A percentile compares a stretch with the other conserved stretches of the same genome.
Evolutionary conservation across 1,140 invertebrate genomes (phyloP).

Genomic region (Halotydeus destructor): DNA sequence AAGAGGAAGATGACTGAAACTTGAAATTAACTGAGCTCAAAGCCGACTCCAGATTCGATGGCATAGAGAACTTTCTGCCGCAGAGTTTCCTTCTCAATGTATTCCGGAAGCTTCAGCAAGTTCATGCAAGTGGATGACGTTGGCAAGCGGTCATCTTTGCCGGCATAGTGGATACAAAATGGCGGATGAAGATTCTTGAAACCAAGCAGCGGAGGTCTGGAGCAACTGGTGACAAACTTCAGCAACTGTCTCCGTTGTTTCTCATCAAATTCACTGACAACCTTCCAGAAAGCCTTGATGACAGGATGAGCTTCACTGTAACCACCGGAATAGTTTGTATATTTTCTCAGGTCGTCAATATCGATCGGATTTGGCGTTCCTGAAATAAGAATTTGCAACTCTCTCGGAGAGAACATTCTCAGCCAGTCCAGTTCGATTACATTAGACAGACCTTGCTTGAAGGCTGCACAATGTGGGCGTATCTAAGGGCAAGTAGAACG

Average conservation of each 20-base stretch:
- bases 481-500: slow-evolving; percentile 29
- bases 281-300: slow-evolving; percentile 63
- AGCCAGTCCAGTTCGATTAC: slow-evolving; percentile 77
- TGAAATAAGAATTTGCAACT: slow-evolving; percentile 80
- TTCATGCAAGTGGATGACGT: slow-evolving; percentile 96
- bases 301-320: slow-evolving; percentile 44
- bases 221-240: slow-evolving; percentile 94
- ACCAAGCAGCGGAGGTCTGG: slow-evolving; percentile 80
- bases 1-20: slow-evolving; percentile 10
- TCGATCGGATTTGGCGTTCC: slow-evolving; percentile 81
- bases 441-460: slow-evolving; percentile 60
- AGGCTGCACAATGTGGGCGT: slow-evolving; percentile 56
- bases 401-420: slow-evolving; percentile 80
- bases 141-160: slow-evolving; percentile 58
- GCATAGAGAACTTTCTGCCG: slow-evolving; percentile 72
- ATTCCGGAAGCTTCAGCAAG: slow-evolving; percentile 80
- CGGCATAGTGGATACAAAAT: slow-evolving; percentile 80
- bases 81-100: slow-evolving; percentile 49
- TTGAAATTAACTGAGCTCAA: slow-evolving; percentile 61
- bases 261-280: slow-evolving; percentile 60
- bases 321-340: slow-evolving; percentile 62
- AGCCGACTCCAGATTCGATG: slow-evolving; percentile 80
- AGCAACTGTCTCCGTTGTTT: slow-evolving; percentile 60
- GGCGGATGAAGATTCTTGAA: slow-evolving; percentile 88
- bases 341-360: slow-evolving; percentile 56